Evolutionary conservation across 2,113 vertebrate genomes (phyloP).

Genomic region (Eurystomus gularis): DNA sequence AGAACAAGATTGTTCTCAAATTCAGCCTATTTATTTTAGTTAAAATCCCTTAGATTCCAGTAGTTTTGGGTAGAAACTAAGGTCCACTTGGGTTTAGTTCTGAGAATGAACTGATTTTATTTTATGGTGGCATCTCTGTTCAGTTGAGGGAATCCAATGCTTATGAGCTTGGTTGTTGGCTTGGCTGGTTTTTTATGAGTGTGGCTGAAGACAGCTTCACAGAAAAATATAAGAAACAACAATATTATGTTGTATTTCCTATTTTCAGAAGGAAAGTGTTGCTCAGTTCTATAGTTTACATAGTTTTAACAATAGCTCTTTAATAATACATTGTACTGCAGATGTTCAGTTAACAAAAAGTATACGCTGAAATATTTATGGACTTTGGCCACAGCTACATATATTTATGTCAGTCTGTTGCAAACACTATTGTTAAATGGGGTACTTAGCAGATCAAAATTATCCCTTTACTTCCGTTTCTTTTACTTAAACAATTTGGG

Average conservation of each 20-base stretch:
- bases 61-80: background rate
- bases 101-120: background rate
- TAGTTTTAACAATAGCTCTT: slow-evolving; percentile 3
- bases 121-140: background rate
- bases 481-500: background rate
- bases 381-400: background rate
- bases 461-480: background rate
- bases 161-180: background rate
- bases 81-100: background rate
- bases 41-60: background rate
- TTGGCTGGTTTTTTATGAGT: background rate
- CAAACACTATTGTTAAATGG: slow-evolving; percentile 25
- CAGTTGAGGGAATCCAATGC: background rate
- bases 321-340: slow-evolving; percentile 33
- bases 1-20: background rate
- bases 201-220: background rate
- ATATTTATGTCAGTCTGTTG: background rate
- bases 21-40: background rate
- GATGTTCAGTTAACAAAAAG: slow-evolving; percentile 37
- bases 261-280: background rate
- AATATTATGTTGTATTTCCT: background rate
- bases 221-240: background rate
- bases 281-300: background rate
- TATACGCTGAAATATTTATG: background rate
- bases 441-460: slow-evolving; percentile 11